A percentile compares a stretch with the other conserved stretches of the same genome.
phyloP scores from a whole-genome alignment of 2,113 vertebrate genomes.

The Tragelaphus buxtoni region DNA sequence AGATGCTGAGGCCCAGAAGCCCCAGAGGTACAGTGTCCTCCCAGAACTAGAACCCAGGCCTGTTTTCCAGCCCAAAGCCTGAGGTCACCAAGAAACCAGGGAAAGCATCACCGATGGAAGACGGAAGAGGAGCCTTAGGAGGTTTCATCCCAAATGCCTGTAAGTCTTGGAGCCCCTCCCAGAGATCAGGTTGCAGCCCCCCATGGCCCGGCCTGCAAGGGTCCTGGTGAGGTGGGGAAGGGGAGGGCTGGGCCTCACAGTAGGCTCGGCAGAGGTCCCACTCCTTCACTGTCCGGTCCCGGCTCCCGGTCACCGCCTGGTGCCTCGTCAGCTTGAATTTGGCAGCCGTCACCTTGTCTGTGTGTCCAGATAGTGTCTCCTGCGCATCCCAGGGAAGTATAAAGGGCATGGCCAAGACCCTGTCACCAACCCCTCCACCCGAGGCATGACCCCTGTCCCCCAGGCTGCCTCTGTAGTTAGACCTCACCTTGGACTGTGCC shows the following conservation, averaged over 20 bases:
- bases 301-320: slow-evolving; percentile 89
- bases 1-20: not conserved
- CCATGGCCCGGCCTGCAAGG: not conserved
- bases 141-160: not conserved
- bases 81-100: not conserved
- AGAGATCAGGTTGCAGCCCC: not conserved
- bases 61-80: not conserved
- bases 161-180: not conserved
- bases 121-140: not conserved
- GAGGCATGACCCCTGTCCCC: not conserved
- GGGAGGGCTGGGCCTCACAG: slow-evolving; percentile 79
- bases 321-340: slow-evolving; percentile 82
- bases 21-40: not conserved
- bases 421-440: not conserved
- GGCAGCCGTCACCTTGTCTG: slow-evolving; percentile 89
- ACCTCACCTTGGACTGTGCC: slow-evolving; percentile 83
- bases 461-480: not conserved
- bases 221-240: not conserved
- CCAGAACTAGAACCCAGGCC: not conserved
- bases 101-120: not conserved
- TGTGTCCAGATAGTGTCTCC: slow-evolving; percentile 91
- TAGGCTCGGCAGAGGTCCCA: slow-evolving; percentile 89
- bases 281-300: slow-evolving; percentile 86
- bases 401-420: not conserved
- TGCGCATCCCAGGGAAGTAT: slow-evolving; percentile 54